Evolutionary conservation across 2,888 invertebrate species (phyloP).

Genomic region (Latheticus oryzae): DNA sequence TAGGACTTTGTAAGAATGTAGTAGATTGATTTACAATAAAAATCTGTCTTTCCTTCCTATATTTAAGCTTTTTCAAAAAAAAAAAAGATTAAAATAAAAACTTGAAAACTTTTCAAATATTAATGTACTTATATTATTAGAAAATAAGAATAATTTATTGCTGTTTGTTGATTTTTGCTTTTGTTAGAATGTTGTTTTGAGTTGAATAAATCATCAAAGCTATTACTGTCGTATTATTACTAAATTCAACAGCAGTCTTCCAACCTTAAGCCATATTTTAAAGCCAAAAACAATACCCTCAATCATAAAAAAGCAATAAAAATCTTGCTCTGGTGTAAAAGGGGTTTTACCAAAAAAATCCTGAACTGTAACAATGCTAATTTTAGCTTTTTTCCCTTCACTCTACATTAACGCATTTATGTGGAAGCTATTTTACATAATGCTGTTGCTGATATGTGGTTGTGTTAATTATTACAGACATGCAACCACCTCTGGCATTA

Average conservation of each 20-base stretch:
- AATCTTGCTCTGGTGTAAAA: neutral
- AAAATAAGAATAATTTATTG: neutral
- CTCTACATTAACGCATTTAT: too few species aligned
- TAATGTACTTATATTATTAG: slow-evolving; percentile 18
- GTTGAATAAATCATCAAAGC: slow-evolving; percentile 28
- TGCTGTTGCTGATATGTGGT: too few species aligned
- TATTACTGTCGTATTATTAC: too few species aligned
- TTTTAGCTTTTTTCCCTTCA: too few species aligned
- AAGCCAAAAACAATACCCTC: neutral
- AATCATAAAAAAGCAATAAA: neutral
- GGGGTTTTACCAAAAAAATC: too few species aligned
- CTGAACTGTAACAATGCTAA: too few species aligned
- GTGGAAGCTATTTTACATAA: too few species aligned
- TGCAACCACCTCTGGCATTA: too few species aligned
- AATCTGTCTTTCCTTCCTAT: slow-evolving; percentile 20
- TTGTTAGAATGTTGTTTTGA: slow-evolving; percentile 1
- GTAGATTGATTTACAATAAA: slow-evolving; percentile 17
- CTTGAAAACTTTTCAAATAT: slow-evolving; percentile 8
- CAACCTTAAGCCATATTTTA: neutral
- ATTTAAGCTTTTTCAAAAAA: slow-evolving; percentile 22
- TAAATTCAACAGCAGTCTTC: too few species aligned
- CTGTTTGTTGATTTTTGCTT: slow-evolving; percentile 4
- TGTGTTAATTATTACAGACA: too few species aligned
- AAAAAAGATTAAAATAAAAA: slow-evolving; percentile 1
- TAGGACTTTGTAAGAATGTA: slow-evolving; percentile 39